These are phyloP conservation scores for Periophthalmus magnuspinnatus DNA, from an alignment of 2,797 vertebrate species.

Conservation along the genomic window DNA sequence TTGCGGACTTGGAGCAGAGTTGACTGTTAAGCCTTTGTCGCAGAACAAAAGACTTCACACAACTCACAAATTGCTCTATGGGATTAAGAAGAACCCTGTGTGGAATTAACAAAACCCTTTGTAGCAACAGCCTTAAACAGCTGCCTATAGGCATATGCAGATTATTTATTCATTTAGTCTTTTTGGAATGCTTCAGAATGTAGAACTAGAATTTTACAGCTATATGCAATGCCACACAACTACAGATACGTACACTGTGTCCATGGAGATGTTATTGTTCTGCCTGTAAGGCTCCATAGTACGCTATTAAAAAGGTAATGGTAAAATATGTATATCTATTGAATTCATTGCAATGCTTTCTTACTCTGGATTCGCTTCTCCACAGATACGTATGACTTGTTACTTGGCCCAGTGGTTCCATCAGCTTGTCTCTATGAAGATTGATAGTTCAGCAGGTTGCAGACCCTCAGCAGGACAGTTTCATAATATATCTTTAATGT, in stretches of 20 bases:
- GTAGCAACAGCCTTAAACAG: slow-evolving; percentile 21
- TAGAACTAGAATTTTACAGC: neutral
- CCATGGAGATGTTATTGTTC: neutral
- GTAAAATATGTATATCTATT: too few species aligned
- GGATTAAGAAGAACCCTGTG: slow-evolving; percentile 65
- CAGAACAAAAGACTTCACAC: slow-evolving; percentile 58
- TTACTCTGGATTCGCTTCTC: too few species aligned
- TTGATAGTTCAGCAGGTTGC: too few species aligned
- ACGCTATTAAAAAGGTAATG: neutral
- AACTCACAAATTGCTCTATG: slow-evolving; percentile 50
- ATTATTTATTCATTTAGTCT: neutral
- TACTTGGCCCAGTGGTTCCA: too few species aligned
- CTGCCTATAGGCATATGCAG: slow-evolving; percentile 17
- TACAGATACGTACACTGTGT: too few species aligned
- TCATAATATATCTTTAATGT: too few species aligned
- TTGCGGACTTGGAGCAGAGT: slow-evolving; percentile 13
- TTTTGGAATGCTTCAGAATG: neutral
- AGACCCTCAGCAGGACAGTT: too few species aligned
- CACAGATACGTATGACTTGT: too few species aligned
- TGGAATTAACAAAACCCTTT: slow-evolving; percentile 45
- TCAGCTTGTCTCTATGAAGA: too few species aligned
- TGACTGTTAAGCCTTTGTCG: slow-evolving; percentile 55
- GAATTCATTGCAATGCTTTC: too few species aligned
- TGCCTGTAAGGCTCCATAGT: neutral
- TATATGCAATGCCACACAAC: neutral